Base-by-base conservation (phyloP, 2,113 vertebrate species). In the Sinocyclocheilus anophthalmus region DNA sequence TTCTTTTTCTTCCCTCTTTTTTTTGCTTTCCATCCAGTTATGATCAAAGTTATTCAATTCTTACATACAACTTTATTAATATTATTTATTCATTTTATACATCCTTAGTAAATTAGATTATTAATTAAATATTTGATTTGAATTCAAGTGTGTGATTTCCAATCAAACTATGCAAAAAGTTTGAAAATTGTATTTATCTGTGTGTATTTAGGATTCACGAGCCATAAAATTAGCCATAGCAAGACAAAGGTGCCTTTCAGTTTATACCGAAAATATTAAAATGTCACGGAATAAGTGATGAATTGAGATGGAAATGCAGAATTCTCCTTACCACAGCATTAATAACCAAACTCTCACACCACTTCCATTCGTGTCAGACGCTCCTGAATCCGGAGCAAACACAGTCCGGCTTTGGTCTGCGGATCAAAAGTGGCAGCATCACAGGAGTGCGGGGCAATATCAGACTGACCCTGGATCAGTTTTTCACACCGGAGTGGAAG, bases 401-500 rank as follows among this genome's bases (percentile, higher is more conserved):
- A 65, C 39, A 18, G 33, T 4, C n/a, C 30, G 16, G 88, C 24
- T 65, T 33, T 53, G 50, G 39, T 57, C 50, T 73, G 53, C 8
- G n/a, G 88, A 77, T 83, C 39, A 92, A 94, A 92, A 92, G 91
- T 94, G 89, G 87, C 90, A 91, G 91, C 88, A 88, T 76, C 70
- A 90, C 87, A 87, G 88, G 86, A 92, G 92, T 92, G 91, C 90
- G 90, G 86, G 76, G 18, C n/a, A 57, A 48, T 82, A 63, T 69
- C 79, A 45, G 37, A 30, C 53, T 13, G 20, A 79, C 48, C 50
- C 50, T 0, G 50, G 18, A 77, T 39, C 9, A n/a, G 30, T 75
- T 90, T 94, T 88, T 85, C 92, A 93, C 84, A 53, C 76, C 88
- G 93, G 92, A 92, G 90, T 93, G 89, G 92, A 90, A 90, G 39